Evolutionary conservation across 2,797 vertebrate genomes (phyloP).

Genomic region (Muraenolepis orangiensis): DNA sequence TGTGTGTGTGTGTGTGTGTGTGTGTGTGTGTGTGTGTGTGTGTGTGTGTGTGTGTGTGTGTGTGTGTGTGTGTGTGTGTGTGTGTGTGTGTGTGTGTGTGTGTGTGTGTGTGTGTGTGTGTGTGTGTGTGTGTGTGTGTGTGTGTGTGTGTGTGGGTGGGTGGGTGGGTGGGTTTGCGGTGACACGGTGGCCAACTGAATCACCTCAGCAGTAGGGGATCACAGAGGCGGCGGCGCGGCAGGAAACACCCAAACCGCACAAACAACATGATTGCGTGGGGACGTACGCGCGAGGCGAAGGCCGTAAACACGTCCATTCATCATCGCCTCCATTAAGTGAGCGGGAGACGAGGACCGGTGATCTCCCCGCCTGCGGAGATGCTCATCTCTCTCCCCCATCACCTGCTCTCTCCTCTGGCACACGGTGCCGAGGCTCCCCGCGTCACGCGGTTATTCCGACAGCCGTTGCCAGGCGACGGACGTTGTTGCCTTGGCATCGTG

Average conservation of each 20-base stretch:
- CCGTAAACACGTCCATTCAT: neutral
- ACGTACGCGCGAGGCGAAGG: neutral
- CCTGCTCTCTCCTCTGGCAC: neutral
- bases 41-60: too few relatives aligned
- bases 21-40: too few relatives aligned
- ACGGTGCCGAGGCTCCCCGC: neutral
- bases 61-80: too few relatives aligned
- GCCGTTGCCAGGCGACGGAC: slow-evolving; percentile 59
- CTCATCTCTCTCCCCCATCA: neutral
- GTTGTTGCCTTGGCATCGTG: slow-evolving; percentile 52
- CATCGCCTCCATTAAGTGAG: neutral
- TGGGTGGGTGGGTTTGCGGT: neutral
- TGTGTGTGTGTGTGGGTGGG: neutral
- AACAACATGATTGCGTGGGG: neutral
- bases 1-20: too few relatives aligned
- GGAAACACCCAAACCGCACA: neutral
- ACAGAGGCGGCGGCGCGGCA: neutral
- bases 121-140: neutral
- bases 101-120: too few relatives aligned
- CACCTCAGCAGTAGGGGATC: neutral
- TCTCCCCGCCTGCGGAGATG: neutral
- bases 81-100: too few relatives aligned
- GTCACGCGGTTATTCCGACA: slow-evolving; percentile 13
- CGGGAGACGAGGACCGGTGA: neutral
- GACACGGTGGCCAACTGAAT: neutral